Base-by-base conservation (phyloP, 2,888 invertebrate species). In the Drosophila nr. fundita region DNA sequence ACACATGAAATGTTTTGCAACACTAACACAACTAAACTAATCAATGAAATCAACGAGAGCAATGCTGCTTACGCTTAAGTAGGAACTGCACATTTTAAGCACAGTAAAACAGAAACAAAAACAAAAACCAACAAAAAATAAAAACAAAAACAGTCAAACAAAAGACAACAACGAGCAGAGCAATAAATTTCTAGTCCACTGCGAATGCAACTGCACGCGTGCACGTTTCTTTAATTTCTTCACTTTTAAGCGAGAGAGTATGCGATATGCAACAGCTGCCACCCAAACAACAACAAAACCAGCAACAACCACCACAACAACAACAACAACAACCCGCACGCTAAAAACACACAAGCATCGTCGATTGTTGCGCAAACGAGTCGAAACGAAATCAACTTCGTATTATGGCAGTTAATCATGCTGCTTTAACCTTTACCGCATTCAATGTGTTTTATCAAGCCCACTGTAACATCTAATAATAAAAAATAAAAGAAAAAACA, bases 321-420 rank as follows among this genome's bases (percentile, higher is more conserved):
- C 30, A 36, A 36, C 24, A 67, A 49, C 57, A 62, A 60, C 68
- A 55, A 65, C 50, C 49, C 29, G 52, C 65, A 75, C 59, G 68
- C 54, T 64, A 60, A 49, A 63, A 48, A 60, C 48, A 60, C 48
- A 34, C 27, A 11, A 18, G 50, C 34, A 49, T 34, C 49, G 38
- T 50, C 49, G 54, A 54, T 36, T 21, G 27, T 57, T 34, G 40
- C 48, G 52, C 58, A 64, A 64, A 29, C 61, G 27, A 45, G 59
- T 57, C 42, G 27, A 54, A 49, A 15, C 29, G 50, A 40, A 61
- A 59, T 53, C 59, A 59, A 78, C 90, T 90, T 90, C 90, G 89
- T 90, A 89, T 89, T 89, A 89, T 89, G 87, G 71, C 89, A 90
- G 65, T 89, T 53, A 87, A 90, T 89, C 90, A 88, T 58, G 63